These are phyloP conservation scores for Stomorhina lunata DNA, from an alignment of 2,888 invertebrate species.

Conservation along the genomic window DNA sequence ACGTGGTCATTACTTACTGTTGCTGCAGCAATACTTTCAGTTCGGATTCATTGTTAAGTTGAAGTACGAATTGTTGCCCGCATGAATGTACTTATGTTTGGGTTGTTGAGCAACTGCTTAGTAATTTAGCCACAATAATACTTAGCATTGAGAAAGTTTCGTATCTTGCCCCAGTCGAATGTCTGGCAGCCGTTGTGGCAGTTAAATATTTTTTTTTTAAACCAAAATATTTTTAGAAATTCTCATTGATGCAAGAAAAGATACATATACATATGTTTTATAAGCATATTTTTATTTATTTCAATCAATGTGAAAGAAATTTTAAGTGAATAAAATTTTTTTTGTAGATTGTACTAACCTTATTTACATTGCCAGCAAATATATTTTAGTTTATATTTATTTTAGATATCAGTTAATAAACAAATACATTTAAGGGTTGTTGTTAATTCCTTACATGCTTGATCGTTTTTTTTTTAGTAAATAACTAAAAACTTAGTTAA, in stretches of 20 bases:
- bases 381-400: too few relatives aligned
- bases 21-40: background rate
- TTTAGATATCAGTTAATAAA: too few relatives aligned
- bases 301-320: too few relatives aligned
- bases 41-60: slow-evolving; percentile 7
- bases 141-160: background rate
- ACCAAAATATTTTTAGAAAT: background rate
- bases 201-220: background rate
- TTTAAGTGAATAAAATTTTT: too few relatives aligned
- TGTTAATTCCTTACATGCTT: too few relatives aligned
- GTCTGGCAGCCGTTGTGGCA: background rate
- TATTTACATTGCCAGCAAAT: too few relatives aligned
- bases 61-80: background rate
- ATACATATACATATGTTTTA: too few relatives aligned
- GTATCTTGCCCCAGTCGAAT: background rate
- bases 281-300: too few relatives aligned
- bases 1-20: slow-evolving; percentile 33
- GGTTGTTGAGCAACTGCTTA: background rate
- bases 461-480: too few relatives aligned
- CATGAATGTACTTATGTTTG: background rate
- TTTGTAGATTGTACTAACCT: too few relatives aligned
- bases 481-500: too few relatives aligned
- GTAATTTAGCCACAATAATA: background rate
- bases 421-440: too few relatives aligned
- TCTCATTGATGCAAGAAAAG: background rate